Evolutionary conservation across 2,797 vertebrate species (phyloP).

Genomic region (Rhinichthys osculus): DNA sequence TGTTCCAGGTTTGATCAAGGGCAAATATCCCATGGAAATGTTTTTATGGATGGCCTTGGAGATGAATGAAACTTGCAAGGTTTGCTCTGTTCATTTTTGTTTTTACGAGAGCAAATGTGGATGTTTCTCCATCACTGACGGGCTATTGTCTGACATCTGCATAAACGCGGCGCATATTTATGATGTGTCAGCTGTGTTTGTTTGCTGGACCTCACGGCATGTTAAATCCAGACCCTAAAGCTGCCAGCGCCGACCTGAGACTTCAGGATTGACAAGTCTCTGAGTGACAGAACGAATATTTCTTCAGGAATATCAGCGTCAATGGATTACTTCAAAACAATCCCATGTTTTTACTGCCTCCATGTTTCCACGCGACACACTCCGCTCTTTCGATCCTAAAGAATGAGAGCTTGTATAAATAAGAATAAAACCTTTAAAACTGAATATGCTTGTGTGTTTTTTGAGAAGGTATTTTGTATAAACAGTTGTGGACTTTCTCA

Average conservation of each 20-base stretch:
- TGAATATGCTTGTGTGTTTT: not conserved
- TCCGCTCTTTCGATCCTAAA: not conserved
- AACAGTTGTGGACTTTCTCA: not conserved
- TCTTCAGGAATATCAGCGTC: slow-evolving; percentile 57
- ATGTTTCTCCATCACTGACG: slow-evolving; percentile 80
- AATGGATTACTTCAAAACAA: slow-evolving; percentile 32
- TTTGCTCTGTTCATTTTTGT: slow-evolving; percentile 31
- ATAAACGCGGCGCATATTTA: slow-evolving; percentile 84
- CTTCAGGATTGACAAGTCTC: slow-evolving; percentile 56
- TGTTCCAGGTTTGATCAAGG: slow-evolving; percentile 1
- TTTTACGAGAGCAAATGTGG: slow-evolving; percentile 85
- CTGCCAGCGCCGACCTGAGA: slow-evolving; percentile 75
- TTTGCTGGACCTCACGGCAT: slow-evolving; percentile 75
- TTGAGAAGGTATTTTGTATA: not conserved
- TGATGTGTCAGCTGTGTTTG: slow-evolving; percentile 86
- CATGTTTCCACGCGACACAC: slow-evolving; percentile 42
- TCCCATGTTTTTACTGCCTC: slow-evolving; percentile 30
- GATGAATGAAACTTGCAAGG: slow-evolving; percentile 17
- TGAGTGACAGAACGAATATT: slow-evolving; percentile 57
- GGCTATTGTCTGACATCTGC: slow-evolving; percentile 81
- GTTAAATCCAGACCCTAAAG: slow-evolving; percentile 86
- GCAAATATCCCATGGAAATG: not conserved
- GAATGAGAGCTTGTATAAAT: not conserved
- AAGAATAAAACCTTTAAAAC: not conserved
- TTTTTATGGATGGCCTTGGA: slow-evolving; percentile 5